A percentile compares a stretch with the other conserved stretches of the same genome.
Evolutionary conservation across 2,113 vertebrate species (phyloP).

Genomic region (Eublepharis macularius): DNA sequence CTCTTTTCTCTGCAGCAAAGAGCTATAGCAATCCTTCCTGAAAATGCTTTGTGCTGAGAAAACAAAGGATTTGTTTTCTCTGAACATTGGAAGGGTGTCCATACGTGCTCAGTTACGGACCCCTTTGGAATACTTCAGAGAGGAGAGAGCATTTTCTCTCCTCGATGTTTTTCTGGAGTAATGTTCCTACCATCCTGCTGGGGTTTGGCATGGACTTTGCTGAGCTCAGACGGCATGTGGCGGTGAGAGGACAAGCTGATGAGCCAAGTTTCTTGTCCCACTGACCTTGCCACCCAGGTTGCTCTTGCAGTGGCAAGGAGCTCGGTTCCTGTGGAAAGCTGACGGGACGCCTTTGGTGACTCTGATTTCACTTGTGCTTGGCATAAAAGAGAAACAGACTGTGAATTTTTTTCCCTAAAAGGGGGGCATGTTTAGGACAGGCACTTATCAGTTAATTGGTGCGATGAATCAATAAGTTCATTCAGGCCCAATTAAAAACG

Average conservation of each 20-base stretch:
- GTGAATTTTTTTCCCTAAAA: slow-evolving; percentile 17
- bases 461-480: not conserved
- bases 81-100: slow-evolving; percentile 14
- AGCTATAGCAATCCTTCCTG: slow-evolving; percentile 53
- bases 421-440: not conserved
- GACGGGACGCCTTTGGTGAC: slow-evolving; percentile 37
- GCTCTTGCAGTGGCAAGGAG: slow-evolving; percentile 42
- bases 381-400: slow-evolving; percentile 8
- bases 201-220: slow-evolving; percentile 23
- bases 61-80: slow-evolving; percentile 28
- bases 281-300: slow-evolving; percentile 64
- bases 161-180: not conserved
- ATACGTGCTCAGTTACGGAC: not conserved
- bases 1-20: slow-evolving; percentile 62
- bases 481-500: slow-evolving; percentile 2
- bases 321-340: slow-evolving; percentile 29
- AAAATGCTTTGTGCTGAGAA: slow-evolving; percentile 18
- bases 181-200: slow-evolving; percentile 34
- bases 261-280: slow-evolving; percentile 44
- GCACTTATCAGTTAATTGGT: not conserved
- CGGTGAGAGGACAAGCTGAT: slow-evolving; percentile 29
- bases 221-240: accelerated
- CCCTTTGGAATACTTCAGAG: not conserved
- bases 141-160: not conserved
- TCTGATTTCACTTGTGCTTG: slow-evolving; percentile 28